Evolutionary conservation across 2,113 vertebrate genomes (phyloP).

Genomic region (Engystomops pustulosus): DNA sequence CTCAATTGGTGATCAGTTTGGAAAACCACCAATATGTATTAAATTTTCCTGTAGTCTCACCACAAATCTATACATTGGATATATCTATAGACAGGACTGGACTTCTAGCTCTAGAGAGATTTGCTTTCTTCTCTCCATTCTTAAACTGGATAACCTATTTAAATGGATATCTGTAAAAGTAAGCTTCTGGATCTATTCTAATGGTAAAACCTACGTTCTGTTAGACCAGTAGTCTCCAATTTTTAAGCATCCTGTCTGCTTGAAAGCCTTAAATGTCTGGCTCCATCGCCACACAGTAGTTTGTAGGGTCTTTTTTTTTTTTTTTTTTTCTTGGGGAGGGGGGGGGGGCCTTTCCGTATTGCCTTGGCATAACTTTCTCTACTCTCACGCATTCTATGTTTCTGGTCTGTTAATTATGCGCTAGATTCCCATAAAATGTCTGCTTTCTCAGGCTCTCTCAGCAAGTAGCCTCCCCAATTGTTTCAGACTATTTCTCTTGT

Average conservation of each 20-base stretch:
- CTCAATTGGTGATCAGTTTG: no score
- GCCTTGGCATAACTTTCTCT: constrained; percentile 53
- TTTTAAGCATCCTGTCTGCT: constrained; percentile 29
- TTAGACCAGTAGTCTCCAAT: constrained; percentile 4
- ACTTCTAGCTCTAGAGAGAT: no score
- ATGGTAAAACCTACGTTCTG: not conserved
- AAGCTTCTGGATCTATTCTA: not conserved
- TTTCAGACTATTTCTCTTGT: constrained; percentile 58
- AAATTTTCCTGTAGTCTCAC: no score
- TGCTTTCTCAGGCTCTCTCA: constrained; percentile 59
- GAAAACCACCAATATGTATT: no score
- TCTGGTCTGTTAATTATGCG: constrained; percentile 60
- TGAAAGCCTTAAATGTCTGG: constrained; percentile 30
- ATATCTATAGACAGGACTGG: no score
- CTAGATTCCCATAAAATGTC: constrained; percentile 59
- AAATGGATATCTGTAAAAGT: not conserved
- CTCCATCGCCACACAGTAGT: constrained; percentile 56
- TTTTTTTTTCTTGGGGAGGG: constrained; percentile 9
- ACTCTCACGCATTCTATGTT: constrained; percentile 59
- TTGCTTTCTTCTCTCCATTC: no score
- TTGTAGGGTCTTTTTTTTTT: not conserved
- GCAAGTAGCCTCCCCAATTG: constrained; percentile 58
- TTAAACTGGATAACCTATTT: no score
- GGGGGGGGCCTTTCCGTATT: constrained; percentile 36
- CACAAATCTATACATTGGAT: no score